A percentile compares a stretch with the other conserved stretches of the same genome.
phyloP scores from a whole-genome alignment of 2,113 vertebrate species.

The Anarrhichthys ocellatus region DNA sequence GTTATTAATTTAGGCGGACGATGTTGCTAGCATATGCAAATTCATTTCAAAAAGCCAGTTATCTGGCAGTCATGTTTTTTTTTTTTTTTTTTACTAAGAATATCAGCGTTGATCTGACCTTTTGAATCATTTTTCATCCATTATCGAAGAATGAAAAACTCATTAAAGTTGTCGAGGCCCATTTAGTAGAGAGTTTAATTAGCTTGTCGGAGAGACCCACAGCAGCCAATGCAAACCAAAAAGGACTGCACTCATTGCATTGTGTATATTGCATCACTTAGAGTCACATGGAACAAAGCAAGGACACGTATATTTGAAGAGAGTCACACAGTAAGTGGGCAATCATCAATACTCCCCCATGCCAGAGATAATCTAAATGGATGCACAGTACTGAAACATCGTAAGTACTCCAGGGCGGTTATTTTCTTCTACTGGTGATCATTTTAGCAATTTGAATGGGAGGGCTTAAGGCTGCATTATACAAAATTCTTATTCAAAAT shows the following conservation, averaged over 20 bases:
- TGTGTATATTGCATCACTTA: background rate
- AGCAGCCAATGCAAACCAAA: slow-evolving; percentile 13
- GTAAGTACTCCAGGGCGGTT: background rate
- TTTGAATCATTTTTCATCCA: slow-evolving; percentile 43
- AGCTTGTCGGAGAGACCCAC: slow-evolving; percentile 25
- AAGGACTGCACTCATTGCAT: background rate
- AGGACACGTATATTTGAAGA: slow-evolving; percentile 16
- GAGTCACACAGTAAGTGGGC: background rate
- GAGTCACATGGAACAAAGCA: slow-evolving; percentile 11
- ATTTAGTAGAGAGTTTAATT: slow-evolving; percentile 52
- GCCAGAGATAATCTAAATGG: background rate
- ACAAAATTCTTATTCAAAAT: background rate
- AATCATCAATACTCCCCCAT: background rate
- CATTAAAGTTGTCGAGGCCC: slow-evolving; percentile 51
- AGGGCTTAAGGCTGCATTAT: background rate
- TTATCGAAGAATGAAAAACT: slow-evolving; percentile 60
- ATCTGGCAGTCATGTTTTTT: slow-evolving; percentile 7
- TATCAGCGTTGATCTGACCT: slow-evolving; percentile 52
- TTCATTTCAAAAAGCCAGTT: slow-evolving; percentile 32
- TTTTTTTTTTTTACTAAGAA: slow-evolving; percentile 11
- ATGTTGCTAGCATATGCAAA: slow-evolving; percentile 28
- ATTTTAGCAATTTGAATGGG: background rate
- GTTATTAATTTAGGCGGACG: slow-evolving; percentile 37
- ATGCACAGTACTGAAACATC: background rate
- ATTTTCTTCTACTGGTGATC: background rate